Evolutionary conservation across 2,888 invertebrate genomes (phyloP).

Genomic region (Pteria penguin): DNA sequence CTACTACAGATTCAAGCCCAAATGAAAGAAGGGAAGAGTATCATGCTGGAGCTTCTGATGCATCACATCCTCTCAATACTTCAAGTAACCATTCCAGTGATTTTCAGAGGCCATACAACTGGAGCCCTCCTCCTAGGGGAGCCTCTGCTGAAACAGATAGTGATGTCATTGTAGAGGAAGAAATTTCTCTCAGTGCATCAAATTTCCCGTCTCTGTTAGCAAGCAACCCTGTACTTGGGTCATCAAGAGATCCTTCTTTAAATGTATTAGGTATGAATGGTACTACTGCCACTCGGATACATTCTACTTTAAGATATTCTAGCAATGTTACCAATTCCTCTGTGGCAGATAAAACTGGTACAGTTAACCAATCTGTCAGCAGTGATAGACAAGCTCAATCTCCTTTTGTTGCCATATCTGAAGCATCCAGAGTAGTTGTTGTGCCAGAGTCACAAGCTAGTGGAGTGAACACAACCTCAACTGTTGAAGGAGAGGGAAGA

Average conservation of each 20-base stretch:
- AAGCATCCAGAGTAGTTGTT: constrained; percentile 9
- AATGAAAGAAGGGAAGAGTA: constrained; percentile 2
- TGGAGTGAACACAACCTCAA: neutral
- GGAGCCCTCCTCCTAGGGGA: constrained; percentile 38
- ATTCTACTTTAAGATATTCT: neutral
- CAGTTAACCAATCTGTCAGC: neutral
- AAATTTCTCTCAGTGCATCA: neutral
- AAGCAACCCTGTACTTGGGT: neutral
- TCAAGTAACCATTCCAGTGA: neutral
- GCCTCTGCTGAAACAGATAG: constrained; percentile 33
- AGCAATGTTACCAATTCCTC: neutral
- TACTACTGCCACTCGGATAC: neutral
- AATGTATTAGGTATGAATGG: neutral
- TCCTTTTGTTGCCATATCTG: neutral
- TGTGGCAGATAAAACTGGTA: neutral
- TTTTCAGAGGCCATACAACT: neutral
- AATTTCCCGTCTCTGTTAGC: neutral
- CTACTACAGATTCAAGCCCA: neutral
- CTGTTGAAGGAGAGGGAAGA: neutral
- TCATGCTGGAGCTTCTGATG: constrained; percentile 6
- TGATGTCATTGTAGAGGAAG: constrained; percentile 26
- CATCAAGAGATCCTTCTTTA: neutral
- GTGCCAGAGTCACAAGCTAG: constrained; percentile 15
- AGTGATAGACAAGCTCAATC: constrained; percentile 1
- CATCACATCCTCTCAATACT: neutral